Percentiles rank a stretch among this genome's conserved stretches.
Conservation (phyloP, 2,888 invertebrate genomes). For the Tipula helvola region DNA sequence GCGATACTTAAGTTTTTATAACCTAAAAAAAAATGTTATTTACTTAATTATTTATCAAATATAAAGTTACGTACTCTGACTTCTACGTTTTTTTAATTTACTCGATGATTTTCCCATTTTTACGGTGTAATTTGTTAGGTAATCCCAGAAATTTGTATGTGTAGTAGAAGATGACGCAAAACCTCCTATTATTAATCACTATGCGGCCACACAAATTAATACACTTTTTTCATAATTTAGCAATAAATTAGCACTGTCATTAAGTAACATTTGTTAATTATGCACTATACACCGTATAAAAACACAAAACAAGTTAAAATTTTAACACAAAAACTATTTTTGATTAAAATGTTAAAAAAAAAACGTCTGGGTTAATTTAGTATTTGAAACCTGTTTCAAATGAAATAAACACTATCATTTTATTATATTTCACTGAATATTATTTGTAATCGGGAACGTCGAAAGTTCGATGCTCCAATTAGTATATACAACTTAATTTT, state of each 20-base stretch:
- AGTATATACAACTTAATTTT: background rate
- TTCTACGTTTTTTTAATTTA: conserved; percentile 17
- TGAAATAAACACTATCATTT: background rate
- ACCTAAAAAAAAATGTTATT: background rate
- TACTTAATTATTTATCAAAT: background rate
- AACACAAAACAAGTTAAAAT: background rate
- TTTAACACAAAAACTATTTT: background rate
- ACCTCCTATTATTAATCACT: background rate
- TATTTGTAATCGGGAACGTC: background rate
- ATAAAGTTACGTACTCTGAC: conserved; percentile 17
- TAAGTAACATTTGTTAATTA: background rate
- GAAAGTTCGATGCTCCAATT: background rate
- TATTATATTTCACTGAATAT: background rate
- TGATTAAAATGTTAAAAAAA: background rate
- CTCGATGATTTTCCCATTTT: conserved; percentile 18
- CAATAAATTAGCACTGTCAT: background rate
- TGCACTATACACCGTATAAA: background rate
- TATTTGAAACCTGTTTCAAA: background rate
- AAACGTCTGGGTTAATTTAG: background rate
- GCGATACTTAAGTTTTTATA: background rate
- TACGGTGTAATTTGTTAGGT: background rate
- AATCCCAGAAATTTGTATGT: background rate
- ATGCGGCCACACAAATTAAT: background rate
- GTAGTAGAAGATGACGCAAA: background rate
- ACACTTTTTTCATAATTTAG: background rate